A percentile compares a stretch with the other conserved stretches of the same genome.
Conservation (phyloP, 2,113 vertebrate species). For the Vidua macroura region DNA sequence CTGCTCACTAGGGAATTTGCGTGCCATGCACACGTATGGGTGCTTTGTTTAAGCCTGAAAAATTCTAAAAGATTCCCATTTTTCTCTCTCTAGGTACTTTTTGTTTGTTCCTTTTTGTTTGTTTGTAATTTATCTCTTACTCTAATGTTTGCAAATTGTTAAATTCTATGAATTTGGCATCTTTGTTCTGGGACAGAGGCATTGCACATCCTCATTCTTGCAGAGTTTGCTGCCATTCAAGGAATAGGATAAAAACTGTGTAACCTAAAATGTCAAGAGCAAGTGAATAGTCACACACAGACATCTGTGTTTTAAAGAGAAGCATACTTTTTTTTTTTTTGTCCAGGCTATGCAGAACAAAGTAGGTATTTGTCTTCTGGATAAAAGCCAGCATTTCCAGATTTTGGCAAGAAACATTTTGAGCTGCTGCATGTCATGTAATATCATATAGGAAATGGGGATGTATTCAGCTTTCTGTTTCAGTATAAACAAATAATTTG, state of each 20-base stretch:
- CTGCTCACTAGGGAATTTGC: neutral
- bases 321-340: accelerated
- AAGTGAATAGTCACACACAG: neutral
- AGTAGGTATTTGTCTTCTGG: neutral
- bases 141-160: neutral
- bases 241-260: neutral
- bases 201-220: neutral
- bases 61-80: neutral
- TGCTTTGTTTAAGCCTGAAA: neutral
- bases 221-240: neutral
- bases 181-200: neutral
- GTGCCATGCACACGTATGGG: neutral
- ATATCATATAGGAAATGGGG: neutral
- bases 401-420: neutral
- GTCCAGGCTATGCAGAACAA: neutral
- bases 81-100: neutral
- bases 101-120: neutral
- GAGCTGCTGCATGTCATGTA: neutral
- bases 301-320: neutral
- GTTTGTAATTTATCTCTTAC: neutral
- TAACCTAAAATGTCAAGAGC: neutral
- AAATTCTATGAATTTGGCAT: neutral
- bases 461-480: neutral
- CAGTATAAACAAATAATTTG: neutral
- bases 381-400: neutral